A percentile compares a stretch with the other conserved stretches of the same genome.
Evolutionary conservation across 2,113 vertebrate species (phyloP).

Genomic region (Chrysochloris asiatica): DNA sequence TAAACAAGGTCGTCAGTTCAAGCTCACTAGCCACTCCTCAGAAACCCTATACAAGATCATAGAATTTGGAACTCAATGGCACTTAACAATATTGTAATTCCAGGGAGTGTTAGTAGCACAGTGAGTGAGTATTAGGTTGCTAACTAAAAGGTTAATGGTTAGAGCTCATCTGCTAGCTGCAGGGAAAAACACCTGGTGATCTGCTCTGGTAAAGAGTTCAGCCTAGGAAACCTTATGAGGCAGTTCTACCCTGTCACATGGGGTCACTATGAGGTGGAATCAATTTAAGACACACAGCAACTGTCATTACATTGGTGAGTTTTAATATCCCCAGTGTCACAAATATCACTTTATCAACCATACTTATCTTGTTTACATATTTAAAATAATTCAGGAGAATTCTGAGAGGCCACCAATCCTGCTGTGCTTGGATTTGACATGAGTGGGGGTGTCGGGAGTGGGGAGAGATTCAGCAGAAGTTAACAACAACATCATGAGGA

Average conservation of each 20-base stretch:
- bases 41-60: too few relatives aligned
- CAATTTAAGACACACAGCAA: background rate
- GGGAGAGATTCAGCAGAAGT: background rate
- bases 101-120: background rate
- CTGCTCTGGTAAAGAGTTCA: background rate
- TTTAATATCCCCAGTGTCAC: background rate
- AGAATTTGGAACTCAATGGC: too few relatives aligned
- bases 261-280: background rate
- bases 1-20: too few relatives aligned
- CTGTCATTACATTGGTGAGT: background rate
- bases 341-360: background rate
- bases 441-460: too few relatives aligned
- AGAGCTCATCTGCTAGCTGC: background rate
- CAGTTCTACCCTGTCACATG: background rate
- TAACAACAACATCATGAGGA: constrained; percentile 12
- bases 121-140: background rate
- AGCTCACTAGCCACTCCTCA: too few relatives aligned
- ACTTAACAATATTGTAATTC: too few relatives aligned
- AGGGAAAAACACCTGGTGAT: background rate
- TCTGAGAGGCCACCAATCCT: background rate
- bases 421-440: background rate
- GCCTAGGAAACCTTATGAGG: background rate
- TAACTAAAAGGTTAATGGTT: background rate
- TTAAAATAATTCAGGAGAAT: constrained; percentile 57
- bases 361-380: constrained; percentile 36